Base-by-base conservation (phyloP, 2,888 invertebrate species). In the Dryomyza anilis region DNA sequence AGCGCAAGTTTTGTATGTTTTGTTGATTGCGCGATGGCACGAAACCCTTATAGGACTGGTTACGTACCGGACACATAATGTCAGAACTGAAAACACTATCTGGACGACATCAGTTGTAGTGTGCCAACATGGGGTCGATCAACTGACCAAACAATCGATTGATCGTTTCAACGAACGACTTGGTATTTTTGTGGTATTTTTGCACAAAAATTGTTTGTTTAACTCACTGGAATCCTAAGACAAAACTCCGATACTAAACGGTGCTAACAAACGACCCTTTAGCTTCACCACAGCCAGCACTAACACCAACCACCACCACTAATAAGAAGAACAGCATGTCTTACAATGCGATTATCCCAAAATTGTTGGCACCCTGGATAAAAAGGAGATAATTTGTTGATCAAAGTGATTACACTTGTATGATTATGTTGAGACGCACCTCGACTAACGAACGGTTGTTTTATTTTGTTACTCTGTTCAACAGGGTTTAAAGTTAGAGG, bases 291-390 rank as follows among this genome's bases (percentile, higher is more conserved):
- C n/a, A n/a, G n/a, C n/a, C 39, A 39, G 39, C 12, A 39, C 39
- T n/a, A 39, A 12, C 39, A 39, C 39, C 39, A n/a, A 39, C 12
- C 36, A 10, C 59, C 52, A 21, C 36, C 29, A 52, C 53, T 61
- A 61, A 53, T 53, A 36, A 53, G 52, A 14, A 30, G 50, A 61
- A 52, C 57, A 62, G 63, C 63, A 58, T 61, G 65, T 66, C 53
- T 68, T 66, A 68, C 68, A 62, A 64, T 66, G 61, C 61, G 65
- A 66, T 68, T 68, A 66, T 68, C 58, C 53, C 62, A 56, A 66
- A 67, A 58, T 60, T 64, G 61, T 66, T 68, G 50, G 65, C 68
- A 68, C 68, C 63, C 64, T 50, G 65, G 64, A 66, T 68, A 68
- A 68, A 68, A 52, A 61, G 61, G 61, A 61, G 61, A 61, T 61